Base-by-base conservation (phyloP, 2,113 vertebrate species). In the Lethenteron reissneri region DNA sequence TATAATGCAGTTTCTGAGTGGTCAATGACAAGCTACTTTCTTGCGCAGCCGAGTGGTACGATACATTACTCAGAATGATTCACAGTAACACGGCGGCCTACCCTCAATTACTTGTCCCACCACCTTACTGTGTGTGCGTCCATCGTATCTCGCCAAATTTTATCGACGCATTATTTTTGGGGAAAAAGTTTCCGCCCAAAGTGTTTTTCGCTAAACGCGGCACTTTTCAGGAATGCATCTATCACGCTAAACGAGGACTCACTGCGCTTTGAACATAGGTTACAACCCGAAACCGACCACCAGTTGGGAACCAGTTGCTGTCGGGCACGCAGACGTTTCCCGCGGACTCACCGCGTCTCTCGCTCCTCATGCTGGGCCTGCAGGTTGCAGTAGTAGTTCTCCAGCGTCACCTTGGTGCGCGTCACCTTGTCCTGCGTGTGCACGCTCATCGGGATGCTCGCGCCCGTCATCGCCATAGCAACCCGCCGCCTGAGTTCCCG, bases 311-410 rank as follows among this genome's bases (percentile, higher is more conserved):
- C 57, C 58, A 71, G 58, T 70, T 58, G 57, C 41, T 56, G 57
- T 81, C 41, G 41, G 41, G 41, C 41, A 41, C 41, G 6, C 41
- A 41, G 41, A 41, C 6, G 41, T 7, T 41, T 41, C 41, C 41
- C 64, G 11, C 64, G 21, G 64, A 68, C 64, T 68, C 64, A 99
- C 94, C 94, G 91, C 88, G 95, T 90, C 79, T 97, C 94, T 57
- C 94, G 74, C 77, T 99, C 94, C 76, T 99, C 92, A 0, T 99
- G 92, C 77, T 99, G 92, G 2, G 87, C 84, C 0, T 96, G 97
- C 57, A 99, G 85, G 74, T 95, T 99, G 79, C 94, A 96, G 78
- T 99, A 99, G 80, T 92, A 99, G 81, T 95, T 99, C 77, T 99
- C 94, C 76, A 99, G 74, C 0, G 92, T 99, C 80, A 97, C 88